Percentiles rank a stretch among this genome's conserved stretches.
Conservation (phyloP, 2,113 vertebrate genomes). For the Cairina moschata region DNA sequence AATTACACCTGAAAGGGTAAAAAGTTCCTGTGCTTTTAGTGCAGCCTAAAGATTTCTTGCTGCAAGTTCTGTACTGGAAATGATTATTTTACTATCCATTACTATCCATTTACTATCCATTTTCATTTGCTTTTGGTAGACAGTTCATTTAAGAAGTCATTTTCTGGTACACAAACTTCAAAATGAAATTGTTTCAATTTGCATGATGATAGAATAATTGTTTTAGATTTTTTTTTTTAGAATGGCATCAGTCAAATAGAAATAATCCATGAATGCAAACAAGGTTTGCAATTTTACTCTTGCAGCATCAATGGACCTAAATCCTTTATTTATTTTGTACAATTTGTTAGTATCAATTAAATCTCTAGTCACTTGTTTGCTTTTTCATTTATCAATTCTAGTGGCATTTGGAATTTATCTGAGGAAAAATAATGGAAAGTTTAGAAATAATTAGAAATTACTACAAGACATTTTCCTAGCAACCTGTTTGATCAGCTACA, state of each 20-base stretch:
- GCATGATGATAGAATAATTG: slow-evolving; percentile 52
- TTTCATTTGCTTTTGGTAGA: slow-evolving; percentile 51
- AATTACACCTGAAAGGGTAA: slow-evolving; percentile 11
- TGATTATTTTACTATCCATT: slow-evolving; percentile 22
- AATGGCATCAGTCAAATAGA: slow-evolving; percentile 44
- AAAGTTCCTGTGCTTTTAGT: background rate
- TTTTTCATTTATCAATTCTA: background rate
- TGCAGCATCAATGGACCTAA: background rate
- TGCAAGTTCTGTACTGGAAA: background rate
- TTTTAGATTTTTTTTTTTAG: slow-evolving; percentile 28
- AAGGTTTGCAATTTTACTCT: slow-evolving; percentile 22
- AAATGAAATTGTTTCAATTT: slow-evolving; percentile 69
- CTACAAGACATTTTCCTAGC: background rate
- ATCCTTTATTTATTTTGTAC: background rate
- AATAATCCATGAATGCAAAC: slow-evolving; percentile 44
- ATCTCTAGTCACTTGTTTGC: background rate
- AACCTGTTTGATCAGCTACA: background rate
- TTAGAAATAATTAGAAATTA: background rate
- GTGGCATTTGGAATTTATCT: background rate
- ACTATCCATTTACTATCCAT: background rate
- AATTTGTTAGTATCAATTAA: background rate
- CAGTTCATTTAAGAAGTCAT: slow-evolving; percentile 66
- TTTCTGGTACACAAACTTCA: slow-evolving; percentile 76
- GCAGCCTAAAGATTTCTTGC: background rate
- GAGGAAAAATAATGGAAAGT: background rate